Percentiles rank a stretch among this genome's conserved stretches.
phyloP scores from a whole-genome alignment of 2,888 invertebrate genomes.

The Conops quadrifasciatus region DNA sequence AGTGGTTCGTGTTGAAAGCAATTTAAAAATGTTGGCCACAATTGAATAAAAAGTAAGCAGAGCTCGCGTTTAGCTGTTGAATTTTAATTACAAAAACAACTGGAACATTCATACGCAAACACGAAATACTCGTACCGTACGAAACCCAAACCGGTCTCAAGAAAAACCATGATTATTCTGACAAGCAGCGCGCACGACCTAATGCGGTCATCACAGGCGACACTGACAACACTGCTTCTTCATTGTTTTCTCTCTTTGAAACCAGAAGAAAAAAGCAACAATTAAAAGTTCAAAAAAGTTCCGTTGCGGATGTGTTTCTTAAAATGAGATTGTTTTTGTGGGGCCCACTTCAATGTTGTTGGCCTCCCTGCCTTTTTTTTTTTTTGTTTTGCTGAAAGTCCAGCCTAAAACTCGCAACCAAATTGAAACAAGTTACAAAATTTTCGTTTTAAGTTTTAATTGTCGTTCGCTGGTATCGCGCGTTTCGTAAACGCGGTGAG shows the following conservation, averaged over 20 bases:
- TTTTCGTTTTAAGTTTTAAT: background rate
- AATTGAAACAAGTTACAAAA: conserved; percentile 14
- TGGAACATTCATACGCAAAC: background rate
- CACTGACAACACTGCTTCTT: background rate
- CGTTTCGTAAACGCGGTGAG: background rate
- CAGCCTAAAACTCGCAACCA: background rate
- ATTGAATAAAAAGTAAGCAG: background rate
- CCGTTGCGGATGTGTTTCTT: conserved; percentile 23
- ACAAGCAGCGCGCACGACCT: background rate
- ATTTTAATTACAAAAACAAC: conserved; percentile 24
- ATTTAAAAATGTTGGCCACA: conserved; percentile 2
- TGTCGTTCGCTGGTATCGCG: conserved; percentile 5
- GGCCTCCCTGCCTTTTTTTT: background rate
- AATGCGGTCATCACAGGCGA: background rate
- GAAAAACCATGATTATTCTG: too few species aligned
- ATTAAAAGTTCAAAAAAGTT: conserved; percentile 19
- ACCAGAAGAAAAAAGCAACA: conserved; percentile 13
- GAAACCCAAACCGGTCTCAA: too few species aligned
- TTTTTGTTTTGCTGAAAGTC: background rate
- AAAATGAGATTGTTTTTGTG: conserved; percentile 20
- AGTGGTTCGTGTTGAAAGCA: background rate
- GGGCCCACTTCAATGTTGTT: background rate
- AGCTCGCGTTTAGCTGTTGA: conserved; percentile 24
- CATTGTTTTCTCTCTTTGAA: background rate
- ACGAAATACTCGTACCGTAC: too few species aligned